These are phyloP conservation scores for Lethenteron camtschaticum DNA, from an alignment of 2,113 vertebrate species.

Conservation along the genomic window DNA sequence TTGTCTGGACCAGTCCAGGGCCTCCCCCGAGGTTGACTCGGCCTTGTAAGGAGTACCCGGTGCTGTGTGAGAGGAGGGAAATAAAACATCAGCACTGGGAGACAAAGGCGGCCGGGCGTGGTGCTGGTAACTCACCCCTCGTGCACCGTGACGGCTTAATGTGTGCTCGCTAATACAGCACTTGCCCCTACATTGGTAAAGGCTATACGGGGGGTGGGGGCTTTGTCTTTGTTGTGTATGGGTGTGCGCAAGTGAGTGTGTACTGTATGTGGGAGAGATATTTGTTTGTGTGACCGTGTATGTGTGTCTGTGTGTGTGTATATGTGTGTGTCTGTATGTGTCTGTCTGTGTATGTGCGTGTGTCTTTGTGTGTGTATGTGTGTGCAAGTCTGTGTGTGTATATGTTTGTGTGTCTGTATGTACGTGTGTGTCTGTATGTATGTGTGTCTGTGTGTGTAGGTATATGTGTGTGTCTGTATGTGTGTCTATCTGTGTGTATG, in stretches of 20 bases:
- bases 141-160: too few relatives aligned
- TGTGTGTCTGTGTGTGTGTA: constrained; percentile 13
- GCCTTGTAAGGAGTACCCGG: too few relatives aligned
- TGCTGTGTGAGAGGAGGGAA: too few relatives aligned
- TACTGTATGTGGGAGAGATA: constrained; percentile 15
- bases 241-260: constrained; percentile 13
- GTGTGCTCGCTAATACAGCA: too few relatives aligned
- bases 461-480: not conserved
- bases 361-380: not conserved
- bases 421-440: not conserved
- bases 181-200: too few relatives aligned
- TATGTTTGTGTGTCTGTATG: not conserved
- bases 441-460: too few relatives aligned
- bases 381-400: constrained; percentile 9
- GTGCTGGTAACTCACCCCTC: too few relatives aligned
- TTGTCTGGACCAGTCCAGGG: too few relatives aligned
- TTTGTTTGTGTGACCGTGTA: constrained; percentile 7
- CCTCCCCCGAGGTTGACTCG: too few relatives aligned
- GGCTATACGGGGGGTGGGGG: constrained; percentile 6
- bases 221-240: constrained; percentile 14
- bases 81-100: too few relatives aligned
- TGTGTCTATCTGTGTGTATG: not conserved
- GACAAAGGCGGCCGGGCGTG: too few relatives aligned
- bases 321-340: constrained; percentile 9
- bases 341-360: not conserved